phyloP scores from a whole-genome alignment of 1,140 invertebrate genomes.

The Drosophila seguyi region DNA sequence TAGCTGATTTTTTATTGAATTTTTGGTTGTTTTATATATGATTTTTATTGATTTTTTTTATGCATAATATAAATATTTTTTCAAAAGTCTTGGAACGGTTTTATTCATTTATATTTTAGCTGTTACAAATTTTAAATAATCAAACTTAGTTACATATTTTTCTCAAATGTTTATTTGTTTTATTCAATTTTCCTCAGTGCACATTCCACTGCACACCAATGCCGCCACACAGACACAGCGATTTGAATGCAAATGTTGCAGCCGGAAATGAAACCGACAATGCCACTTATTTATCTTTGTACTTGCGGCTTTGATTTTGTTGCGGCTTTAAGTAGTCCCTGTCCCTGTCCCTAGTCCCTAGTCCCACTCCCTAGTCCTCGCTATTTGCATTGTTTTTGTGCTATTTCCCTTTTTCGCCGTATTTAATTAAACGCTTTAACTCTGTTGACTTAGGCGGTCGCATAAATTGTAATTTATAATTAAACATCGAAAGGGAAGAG shows the following conservation, averaged over 20 bases:
- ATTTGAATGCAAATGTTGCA: slow-evolving; percentile 81
- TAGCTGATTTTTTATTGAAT: too few relatives aligned
- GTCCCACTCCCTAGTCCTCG: slow-evolving; percentile 17
- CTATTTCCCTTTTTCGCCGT: slow-evolving; percentile 22
- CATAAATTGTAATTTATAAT: slow-evolving; percentile 80
- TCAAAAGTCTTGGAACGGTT: too few relatives aligned
- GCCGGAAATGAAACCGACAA: slow-evolving; percentile 83
- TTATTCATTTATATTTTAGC: too few relatives aligned
- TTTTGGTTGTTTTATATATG: too few relatives aligned
- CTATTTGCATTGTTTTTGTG: slow-evolving; percentile 34
- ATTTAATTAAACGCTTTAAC: slow-evolving; percentile 81
- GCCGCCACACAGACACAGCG: slow-evolving; percentile 31
- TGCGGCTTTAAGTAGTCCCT: slow-evolving; percentile 66
- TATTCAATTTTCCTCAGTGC: neutral
- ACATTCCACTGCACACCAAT: slow-evolving; percentile 7
- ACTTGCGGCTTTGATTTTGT: slow-evolving; percentile 82
- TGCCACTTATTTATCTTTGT: slow-evolving; percentile 83
- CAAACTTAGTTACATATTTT: too few relatives aligned
- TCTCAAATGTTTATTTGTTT: too few relatives aligned
- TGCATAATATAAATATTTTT: too few relatives aligned
- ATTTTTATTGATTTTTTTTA: too few relatives aligned
- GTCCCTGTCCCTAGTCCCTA: neutral
- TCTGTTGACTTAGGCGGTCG: slow-evolving; percentile 75
- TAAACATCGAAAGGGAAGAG: slow-evolving; percentile 54
- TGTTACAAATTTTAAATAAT: too few relatives aligned